Evolutionary conservation across 2,113 vertebrate species (phyloP).

Genomic region (Puntigrus tetrazona): DNA sequence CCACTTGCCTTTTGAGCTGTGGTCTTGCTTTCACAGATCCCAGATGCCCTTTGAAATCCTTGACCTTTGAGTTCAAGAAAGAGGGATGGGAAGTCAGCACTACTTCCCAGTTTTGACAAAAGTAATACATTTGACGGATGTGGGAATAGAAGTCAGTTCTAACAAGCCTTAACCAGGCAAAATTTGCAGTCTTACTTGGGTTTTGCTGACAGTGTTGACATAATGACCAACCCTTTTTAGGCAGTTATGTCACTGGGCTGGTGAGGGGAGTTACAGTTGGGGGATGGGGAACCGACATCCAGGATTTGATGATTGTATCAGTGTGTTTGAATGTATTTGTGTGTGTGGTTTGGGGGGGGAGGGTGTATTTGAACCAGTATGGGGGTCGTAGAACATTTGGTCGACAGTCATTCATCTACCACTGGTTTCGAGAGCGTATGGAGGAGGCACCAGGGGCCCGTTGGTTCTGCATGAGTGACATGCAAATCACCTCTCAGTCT

Average conservation of each 20-base stretch:
- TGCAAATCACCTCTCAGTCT: slow-evolving; percentile 48
- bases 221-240: slow-evolving; percentile 36
- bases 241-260: slow-evolving; percentile 34
- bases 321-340: slow-evolving; percentile 2
- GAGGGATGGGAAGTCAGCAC: not conserved
- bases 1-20: slow-evolving; percentile 32
- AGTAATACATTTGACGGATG: not conserved
- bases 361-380: slow-evolving; percentile 25
- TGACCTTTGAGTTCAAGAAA: slow-evolving; percentile 21
- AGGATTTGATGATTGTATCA: not conserved
- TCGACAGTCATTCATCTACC: slow-evolving; percentile 32
- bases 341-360: not conserved
- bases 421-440: slow-evolving; percentile 33
- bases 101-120: slow-evolving; percentile 2
- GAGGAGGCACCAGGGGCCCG: slow-evolving; percentile 33
- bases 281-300: not conserved
- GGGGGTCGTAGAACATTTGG: slow-evolving; percentile 44
- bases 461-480: slow-evolving; percentile 49
- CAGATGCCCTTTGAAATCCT: slow-evolving; percentile 11
- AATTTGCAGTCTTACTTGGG: slow-evolving; percentile 3
- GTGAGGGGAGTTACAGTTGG: not conserved
- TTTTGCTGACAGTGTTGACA: slow-evolving; percentile 51
- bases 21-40: slow-evolving; percentile 54
- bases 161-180: slow-evolving; percentile 4
- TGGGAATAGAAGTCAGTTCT: not conserved